These are phyloP conservation scores for Manis pentadactyla DNA, from an alignment of 2,797 vertebrate genomes.

Conservation along the genomic window DNA sequence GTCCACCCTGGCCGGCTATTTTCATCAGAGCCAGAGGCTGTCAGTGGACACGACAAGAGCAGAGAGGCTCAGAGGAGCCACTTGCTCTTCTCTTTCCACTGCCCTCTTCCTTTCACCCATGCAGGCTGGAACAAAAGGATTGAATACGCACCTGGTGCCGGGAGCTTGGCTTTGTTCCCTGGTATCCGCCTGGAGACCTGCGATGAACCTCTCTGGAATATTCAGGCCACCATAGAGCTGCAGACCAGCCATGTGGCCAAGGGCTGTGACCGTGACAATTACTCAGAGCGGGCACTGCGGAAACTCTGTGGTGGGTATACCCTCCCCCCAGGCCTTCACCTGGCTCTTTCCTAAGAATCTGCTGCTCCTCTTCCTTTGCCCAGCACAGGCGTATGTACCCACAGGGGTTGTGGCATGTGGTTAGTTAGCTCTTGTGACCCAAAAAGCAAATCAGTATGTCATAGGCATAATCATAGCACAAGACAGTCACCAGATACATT, in stretches of 20 bases:
- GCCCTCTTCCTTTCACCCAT: neutral
- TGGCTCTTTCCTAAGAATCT: neutral
- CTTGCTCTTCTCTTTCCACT: neutral
- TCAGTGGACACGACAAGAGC: neutral
- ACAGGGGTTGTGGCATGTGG: neutral
- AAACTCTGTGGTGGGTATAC: slow-evolving; percentile 94
- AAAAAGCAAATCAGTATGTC: neutral
- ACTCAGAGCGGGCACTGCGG: slow-evolving; percentile 96
- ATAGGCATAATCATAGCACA: neutral
- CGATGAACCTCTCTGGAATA: slow-evolving; percentile 97
- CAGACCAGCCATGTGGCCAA: slow-evolving; percentile 99
- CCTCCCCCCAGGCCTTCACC: neutral
- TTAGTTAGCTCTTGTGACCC: neutral
- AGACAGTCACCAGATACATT: neutral
- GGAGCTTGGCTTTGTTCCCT: slow-evolving; percentile 96
- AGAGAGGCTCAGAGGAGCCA: neutral
- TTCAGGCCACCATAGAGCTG: slow-evolving; percentile 97
- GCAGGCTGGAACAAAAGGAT: slow-evolving; percentile 98
- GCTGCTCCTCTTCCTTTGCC: neutral
- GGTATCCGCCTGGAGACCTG: slow-evolving; percentile 97
- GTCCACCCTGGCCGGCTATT: neutral
- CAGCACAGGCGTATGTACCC: neutral
- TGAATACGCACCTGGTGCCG: slow-evolving; percentile 95
- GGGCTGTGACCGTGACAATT: slow-evolving; percentile 98
- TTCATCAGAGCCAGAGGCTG: neutral